Evolutionary conservation across 2,888 invertebrate species (phyloP).

Genomic region (Ernsta delagoae): DNA sequence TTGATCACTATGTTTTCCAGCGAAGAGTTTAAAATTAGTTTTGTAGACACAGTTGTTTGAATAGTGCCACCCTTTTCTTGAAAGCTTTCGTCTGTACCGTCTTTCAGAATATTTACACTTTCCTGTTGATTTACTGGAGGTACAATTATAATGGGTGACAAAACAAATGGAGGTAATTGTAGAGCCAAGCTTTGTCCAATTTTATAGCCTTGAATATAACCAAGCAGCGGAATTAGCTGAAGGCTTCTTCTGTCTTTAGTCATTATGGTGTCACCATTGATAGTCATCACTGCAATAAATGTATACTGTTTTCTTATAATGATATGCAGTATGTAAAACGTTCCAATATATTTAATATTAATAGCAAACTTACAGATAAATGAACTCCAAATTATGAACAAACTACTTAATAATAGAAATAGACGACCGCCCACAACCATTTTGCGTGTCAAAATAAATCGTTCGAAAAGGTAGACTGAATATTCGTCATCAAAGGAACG

Average conservation of each 20-base stretch:
- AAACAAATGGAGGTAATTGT: conserved; percentile 47
- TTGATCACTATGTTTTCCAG: conserved; percentile 13
- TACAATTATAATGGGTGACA: conserved; percentile 53
- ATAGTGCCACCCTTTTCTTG: conserved; percentile 46
- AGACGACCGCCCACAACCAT: conserved; percentile 57
- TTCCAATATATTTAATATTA: not conserved
- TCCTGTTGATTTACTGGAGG: conserved; percentile 55
- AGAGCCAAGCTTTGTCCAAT: conserved; percentile 49
- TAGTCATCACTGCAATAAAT: conserved; percentile 45
- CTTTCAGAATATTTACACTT: conserved; percentile 50
- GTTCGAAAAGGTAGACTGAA: conserved; percentile 38
- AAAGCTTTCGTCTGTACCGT: conserved; percentile 45
- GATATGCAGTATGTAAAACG: too few relatives aligned
- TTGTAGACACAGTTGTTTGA: conserved; percentile 44
- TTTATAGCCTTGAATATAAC: conserved; percentile 51
- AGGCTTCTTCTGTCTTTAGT: conserved; percentile 40
- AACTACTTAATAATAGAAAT: conserved; percentile 43
- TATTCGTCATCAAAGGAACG: conserved; percentile 46
- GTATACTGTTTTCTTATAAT: conserved; percentile 3
- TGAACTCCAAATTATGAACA: conserved; percentile 43
- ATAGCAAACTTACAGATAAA: conserved; percentile 47
- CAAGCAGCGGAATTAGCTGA: conserved; percentile 50
- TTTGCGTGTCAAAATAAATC: conserved; percentile 55
- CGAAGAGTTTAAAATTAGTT: conserved; percentile 38
- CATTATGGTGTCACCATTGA: conserved; percentile 27